A percentile compares a stretch with the other conserved stretches of the same genome.
Conservation (phyloP, 2,888 invertebrate species). For the Therioaphis trifolii region DNA sequence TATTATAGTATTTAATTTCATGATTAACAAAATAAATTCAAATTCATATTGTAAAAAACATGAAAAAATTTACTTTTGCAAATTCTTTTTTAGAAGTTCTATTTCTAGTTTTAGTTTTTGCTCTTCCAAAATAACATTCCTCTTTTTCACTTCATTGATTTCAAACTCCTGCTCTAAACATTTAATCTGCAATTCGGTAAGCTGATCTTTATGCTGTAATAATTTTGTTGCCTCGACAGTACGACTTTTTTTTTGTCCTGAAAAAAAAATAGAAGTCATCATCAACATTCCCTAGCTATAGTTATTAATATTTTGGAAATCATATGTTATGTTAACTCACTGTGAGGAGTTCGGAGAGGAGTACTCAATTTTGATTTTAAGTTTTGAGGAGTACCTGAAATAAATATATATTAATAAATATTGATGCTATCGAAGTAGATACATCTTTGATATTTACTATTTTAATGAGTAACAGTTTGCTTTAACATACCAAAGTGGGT, state of each 20-base stretch:
- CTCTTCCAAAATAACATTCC: not conserved
- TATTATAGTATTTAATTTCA: too few relatives aligned
- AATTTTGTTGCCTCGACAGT: slow-evolving; percentile 29
- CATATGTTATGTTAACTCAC: not conserved
- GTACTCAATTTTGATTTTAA: not conserved
- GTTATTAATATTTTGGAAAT: not conserved
- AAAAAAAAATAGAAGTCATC: not conserved
- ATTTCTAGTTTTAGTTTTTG: not conserved
- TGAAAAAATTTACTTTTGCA: too few relatives aligned
- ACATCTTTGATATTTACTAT: too few relatives aligned
- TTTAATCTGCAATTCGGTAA: slow-evolving; percentile 14
- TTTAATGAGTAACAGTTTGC: too few relatives aligned
- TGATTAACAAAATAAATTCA: too few relatives aligned
- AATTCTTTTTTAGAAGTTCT: not conserved
- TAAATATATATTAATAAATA: too few relatives aligned
- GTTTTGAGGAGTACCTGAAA: not conserved
- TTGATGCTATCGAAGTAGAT: too few relatives aligned
- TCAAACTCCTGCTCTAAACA: slow-evolving; percentile 1
- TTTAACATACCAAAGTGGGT: too few relatives aligned
- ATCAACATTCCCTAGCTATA: not conserved
- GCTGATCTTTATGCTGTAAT: not conserved
- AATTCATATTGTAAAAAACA: too few relatives aligned
- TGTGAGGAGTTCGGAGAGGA: too few relatives aligned
- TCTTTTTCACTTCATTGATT: slow-evolving; percentile 14
- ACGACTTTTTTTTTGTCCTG: not conserved